A percentile compares a stretch with the other conserved stretches of the same genome.
phyloP scores from a whole-genome alignment of 2,797 vertebrate species.

The Mormyrus hasselquistii region DNA sequence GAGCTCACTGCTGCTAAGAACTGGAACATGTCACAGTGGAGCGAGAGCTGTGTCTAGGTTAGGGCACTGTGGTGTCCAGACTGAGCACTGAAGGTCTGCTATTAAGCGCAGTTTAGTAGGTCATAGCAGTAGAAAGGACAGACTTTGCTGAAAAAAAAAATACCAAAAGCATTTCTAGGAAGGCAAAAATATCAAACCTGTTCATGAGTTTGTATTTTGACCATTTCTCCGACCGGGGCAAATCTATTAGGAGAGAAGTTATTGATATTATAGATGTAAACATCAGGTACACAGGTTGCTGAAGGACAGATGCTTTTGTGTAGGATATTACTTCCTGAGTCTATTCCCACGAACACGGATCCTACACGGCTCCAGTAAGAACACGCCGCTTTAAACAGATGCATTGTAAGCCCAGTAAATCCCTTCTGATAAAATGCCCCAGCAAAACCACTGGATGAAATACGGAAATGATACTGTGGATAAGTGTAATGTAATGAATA shows the following conservation, averaged over 20 bases:
- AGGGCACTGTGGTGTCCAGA: neutral
- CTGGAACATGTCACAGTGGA: neutral
- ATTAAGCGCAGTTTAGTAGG: neutral
- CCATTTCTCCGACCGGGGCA: neutral
- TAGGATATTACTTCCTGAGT: neutral
- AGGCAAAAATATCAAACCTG: neutral
- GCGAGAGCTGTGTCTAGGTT: neutral
- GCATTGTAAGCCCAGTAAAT: neutral
- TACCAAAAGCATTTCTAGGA: neutral
- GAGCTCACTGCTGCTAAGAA: neutral
- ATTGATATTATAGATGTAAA: neutral
- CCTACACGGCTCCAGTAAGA: neutral
- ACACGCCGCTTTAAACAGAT: neutral
- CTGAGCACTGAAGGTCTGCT: neutral
- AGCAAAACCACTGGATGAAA: neutral
- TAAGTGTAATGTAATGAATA: neutral
- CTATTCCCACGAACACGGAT: neutral
- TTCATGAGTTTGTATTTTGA: neutral
- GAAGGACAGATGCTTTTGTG: neutral
- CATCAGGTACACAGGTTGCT: neutral
- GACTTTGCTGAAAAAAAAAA: neutral
- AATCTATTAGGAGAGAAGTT: neutral
- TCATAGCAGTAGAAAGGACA: neutral
- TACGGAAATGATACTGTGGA: neutral
- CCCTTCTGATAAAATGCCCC: neutral